These are phyloP conservation scores for Patella pellucida DNA, from an alignment of 2,888 invertebrate species.

Conservation along the genomic window DNA sequence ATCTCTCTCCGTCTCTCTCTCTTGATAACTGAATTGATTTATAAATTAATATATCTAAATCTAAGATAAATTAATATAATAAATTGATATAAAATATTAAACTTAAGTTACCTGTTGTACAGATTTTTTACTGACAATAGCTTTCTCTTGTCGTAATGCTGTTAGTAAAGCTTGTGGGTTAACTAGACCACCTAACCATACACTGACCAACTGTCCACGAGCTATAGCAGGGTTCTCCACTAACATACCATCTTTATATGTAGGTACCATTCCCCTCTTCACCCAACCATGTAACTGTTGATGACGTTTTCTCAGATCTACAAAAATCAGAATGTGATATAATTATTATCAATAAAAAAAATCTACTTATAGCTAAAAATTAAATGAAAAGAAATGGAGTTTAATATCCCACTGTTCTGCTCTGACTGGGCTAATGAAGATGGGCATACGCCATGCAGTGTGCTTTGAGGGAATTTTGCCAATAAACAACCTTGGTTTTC, in stretches of 20 bases:
- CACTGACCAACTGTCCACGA: conserved; percentile 55
- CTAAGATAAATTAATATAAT: too few species aligned
- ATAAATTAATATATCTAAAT: too few species aligned
- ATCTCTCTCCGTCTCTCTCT: too few species aligned
- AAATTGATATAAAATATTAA: too few species aligned
- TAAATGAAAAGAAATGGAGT: neutral
- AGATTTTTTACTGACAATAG: conserved; percentile 53
- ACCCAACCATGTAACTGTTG: conserved; percentile 64
- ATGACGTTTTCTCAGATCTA: conserved; percentile 62
- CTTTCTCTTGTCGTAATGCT: conserved; percentile 65
- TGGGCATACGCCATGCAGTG: too few species aligned
- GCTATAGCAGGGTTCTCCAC: conserved; percentile 46
- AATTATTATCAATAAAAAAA: neutral
- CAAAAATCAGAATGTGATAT: too few species aligned
- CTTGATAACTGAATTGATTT: too few species aligned
- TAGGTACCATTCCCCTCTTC: conserved; percentile 63
- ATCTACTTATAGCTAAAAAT: neutral
- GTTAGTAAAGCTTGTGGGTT: conserved; percentile 66
- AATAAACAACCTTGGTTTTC: too few species aligned
- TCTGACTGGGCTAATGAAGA: too few species aligned
- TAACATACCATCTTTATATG: conserved; percentile 36
- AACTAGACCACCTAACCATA: conserved; percentile 69
- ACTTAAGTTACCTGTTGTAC: conserved; percentile 57
- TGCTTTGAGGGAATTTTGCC: too few species aligned
- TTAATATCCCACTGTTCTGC: neutral